Evolutionary conservation across 92 coral and sea anemone species (phyloP).

Genomic region (Epizoanthus rinbou): DNA sequence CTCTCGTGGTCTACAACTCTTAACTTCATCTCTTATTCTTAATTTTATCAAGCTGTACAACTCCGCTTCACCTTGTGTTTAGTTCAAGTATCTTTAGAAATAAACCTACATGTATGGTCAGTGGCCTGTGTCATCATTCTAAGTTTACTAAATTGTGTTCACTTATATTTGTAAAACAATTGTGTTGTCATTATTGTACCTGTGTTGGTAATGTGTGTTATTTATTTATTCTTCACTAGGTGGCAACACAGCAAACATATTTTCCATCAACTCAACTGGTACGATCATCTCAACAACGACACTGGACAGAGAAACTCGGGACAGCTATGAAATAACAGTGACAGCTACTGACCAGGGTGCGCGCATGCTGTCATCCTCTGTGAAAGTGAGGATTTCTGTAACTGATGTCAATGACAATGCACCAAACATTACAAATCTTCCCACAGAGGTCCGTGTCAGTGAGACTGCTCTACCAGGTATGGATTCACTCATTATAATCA

Average conservation of each 20-base stretch:
- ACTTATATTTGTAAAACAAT: too few species aligned
- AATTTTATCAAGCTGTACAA: too few species aligned
- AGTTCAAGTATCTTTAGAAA: too few species aligned
- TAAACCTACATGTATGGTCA: too few species aligned
- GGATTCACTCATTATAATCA: not conserved
- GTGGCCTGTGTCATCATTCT: too few species aligned
- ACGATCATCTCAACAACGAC: constrained; percentile 54
- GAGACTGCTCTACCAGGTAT: constrained; percentile 67
- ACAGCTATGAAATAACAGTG: constrained; percentile 66
- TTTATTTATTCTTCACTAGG: constrained; percentile 32
- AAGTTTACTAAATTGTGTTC: too few species aligned
- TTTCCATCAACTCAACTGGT: constrained; percentile 65
- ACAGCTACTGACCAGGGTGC: constrained; percentile 65
- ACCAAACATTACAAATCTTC: constrained; percentile 65
- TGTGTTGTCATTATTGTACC: too few species aligned
- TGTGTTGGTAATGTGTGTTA: not conserved
- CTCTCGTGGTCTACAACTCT: too few species aligned
- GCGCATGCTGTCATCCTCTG: constrained; percentile 40
- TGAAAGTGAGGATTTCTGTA: constrained; percentile 57
- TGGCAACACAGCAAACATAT: constrained; percentile 58
- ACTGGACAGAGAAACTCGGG: constrained; percentile 65
- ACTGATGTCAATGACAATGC: constrained; percentile 68
- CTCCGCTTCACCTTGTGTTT: too few species aligned
- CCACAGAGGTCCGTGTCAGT: constrained; percentile 56
- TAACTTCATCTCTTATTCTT: too few species aligned